phyloP scores from a whole-genome alignment of 2,888 invertebrate species.

The Pristionchus arcanus region DNA sequence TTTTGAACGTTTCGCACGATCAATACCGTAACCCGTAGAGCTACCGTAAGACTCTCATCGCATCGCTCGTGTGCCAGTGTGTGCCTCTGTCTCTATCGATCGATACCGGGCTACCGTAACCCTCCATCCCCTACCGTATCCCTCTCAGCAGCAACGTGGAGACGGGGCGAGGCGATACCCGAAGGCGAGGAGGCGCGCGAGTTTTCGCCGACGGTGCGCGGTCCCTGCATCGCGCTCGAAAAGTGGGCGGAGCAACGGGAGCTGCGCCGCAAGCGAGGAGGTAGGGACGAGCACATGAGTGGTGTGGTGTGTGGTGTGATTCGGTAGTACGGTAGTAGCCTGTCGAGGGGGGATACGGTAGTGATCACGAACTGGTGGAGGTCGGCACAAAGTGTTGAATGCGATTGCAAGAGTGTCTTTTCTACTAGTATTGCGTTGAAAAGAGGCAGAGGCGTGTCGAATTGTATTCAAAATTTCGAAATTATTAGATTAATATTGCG shows the following conservation, averaged over 20 bases:
- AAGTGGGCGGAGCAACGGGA: constrained; percentile 60
- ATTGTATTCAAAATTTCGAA: not conserved
- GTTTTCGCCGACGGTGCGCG: constrained; percentile 51
- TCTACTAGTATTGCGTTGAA: not conserved
- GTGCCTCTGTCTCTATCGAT: not conserved
- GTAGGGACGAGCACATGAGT: not conserved
- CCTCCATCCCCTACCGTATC: not conserved
- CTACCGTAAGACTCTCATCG: constrained; percentile 33
- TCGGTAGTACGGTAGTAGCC: not conserved
- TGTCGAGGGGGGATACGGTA: not conserved
- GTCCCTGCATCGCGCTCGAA: constrained; percentile 63
- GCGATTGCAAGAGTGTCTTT: not conserved
- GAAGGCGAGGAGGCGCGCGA: constrained; percentile 60
- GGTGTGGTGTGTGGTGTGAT: constrained; percentile 19
- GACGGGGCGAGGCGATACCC: constrained; percentile 53
- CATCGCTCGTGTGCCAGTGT: not conserved
- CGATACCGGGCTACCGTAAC: not conserved
- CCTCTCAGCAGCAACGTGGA: constrained; percentile 16
- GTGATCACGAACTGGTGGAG: not conserved
- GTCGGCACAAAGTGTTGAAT: not conserved
- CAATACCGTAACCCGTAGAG: constrained; percentile 1
- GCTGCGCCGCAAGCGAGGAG: constrained; percentile 14
- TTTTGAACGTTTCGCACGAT: not conserved
- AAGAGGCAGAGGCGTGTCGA: constrained; percentile 22
- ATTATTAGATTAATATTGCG: not conserved